Conservation (phyloP, 2,797 vertebrate genomes). For the Sebastiscus albofasciatus region DNA sequence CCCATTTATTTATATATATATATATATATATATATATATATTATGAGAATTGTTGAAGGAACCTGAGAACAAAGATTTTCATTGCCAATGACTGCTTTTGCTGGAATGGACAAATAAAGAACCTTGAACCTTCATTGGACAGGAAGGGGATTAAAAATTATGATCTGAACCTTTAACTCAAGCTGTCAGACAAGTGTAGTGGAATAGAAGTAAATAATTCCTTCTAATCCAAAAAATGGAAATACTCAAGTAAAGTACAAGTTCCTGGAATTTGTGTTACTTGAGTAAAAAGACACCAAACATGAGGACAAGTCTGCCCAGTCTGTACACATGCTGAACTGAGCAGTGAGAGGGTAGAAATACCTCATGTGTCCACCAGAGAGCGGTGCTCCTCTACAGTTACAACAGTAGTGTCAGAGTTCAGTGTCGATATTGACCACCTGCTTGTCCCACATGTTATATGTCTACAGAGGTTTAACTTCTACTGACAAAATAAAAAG, state of each 20-base stretch:
- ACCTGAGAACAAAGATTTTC: too few species aligned
- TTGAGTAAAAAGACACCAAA: neutral
- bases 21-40: too few species aligned
- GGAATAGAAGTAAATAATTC: neutral
- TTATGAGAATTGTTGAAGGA: too few species aligned
- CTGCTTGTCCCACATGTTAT: neutral
- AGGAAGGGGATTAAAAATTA: neutral
- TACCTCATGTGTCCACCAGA: slow-evolving; percentile 28
- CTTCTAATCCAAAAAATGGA: too few species aligned
- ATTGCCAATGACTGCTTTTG: too few species aligned
- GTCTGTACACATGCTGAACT: too few species aligned
- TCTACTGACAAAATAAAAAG: neutral
- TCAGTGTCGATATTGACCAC: too few species aligned
- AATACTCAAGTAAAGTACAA: neutral
- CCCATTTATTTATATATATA: too few species aligned
- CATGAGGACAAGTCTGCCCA: neutral
- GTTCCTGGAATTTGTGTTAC: neutral
- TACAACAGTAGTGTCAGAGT: rapidly evolving
- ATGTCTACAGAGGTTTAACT: neutral
- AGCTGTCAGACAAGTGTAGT: neutral
- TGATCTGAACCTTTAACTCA: neutral
- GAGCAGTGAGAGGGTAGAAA: neutral
- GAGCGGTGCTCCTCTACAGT: slow-evolving; percentile 3
- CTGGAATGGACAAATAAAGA: too few species aligned
- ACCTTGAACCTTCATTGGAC: neutral